Base-by-base conservation (phyloP, 2,888 invertebrate genomes). In the Flexamia atlantica region DNA sequence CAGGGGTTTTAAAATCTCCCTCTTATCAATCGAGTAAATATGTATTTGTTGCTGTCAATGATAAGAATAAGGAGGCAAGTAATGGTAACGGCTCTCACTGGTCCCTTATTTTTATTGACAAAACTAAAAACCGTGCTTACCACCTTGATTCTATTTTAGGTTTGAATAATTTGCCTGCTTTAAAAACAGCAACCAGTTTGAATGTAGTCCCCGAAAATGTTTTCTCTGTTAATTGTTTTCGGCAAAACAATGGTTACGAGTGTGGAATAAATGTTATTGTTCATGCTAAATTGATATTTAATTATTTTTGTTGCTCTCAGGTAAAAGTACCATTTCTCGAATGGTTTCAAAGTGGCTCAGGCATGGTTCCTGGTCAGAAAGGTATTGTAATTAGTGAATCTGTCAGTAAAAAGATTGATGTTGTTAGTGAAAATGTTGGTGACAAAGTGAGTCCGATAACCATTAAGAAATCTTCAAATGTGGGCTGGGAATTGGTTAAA, bases 191-290 rank as follows among this genome's bases (percentile, higher is more conserved):
- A 14, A 30, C 17, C 17, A 5, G 36, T 14, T 30, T 68, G 12
- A 25, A 30, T 68, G 17, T 68, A 2, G n/a, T 17, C 36, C 7
- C 68, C 17, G 68, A 28, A 4, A 68, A 68, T 68, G 68, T 68
- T 32, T 23, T 68, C 30, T 68, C 28, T 7, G 36, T 68, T 4
- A 30, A 17, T 14, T 68, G 68, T 14, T 68, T 68, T 14, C 68
- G 32, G n/a, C 68, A 68, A 30, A 68, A 68, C n/a, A 68, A 68
- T 30, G 28, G 68, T 30, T 68, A 30, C 25, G 68, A 68, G 32
- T 68, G 30, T 68, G 30, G 68, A 30, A 30, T 68, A 14, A 68
- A 68, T 30, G 68, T 68, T 9, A 68, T 30, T 30, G 32, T 68
- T 2, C 30, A 68, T 30, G 68, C 68, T 9, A 68, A 68, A 17